Evolutionary conservation across 1,140 invertebrate genomes (phyloP).

Genomic region (Drosophila eugracilis): DNA sequence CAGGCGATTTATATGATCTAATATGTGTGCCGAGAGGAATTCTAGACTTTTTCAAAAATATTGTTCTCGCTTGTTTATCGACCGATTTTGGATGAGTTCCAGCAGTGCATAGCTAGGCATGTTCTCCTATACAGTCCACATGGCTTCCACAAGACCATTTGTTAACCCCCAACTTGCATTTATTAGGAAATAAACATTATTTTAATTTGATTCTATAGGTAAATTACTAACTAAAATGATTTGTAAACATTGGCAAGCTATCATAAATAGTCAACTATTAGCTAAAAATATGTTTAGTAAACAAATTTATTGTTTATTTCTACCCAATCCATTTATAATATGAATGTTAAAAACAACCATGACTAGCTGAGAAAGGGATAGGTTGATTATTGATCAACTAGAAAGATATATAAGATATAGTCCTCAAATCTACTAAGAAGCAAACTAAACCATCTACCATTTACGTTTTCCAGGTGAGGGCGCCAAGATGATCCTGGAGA

Average conservation of each 20-base stretch:
- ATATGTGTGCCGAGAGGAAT: conserved; percentile 45
- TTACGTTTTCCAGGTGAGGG: conserved; percentile 87
- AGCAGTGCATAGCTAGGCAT: conserved; percentile 41
- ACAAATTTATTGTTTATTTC: no score
- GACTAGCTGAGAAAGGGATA: no score
- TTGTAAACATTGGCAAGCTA: no score
- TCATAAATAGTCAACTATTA: no score
- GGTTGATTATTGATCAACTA: no score
- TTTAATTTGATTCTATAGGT: neutral
- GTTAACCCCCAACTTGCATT: conserved; percentile 19
- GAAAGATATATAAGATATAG: no score
- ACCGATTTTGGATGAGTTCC: conserved; percentile 42
- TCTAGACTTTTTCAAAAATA: conserved; percentile 54
- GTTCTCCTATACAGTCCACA: conserved; percentile 15
- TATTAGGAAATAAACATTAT: neutral
- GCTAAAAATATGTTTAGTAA: no score
- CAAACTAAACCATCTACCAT: neutral
- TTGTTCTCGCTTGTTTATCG: conserved; percentile 48
- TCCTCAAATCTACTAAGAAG: no score
- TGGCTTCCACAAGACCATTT: conserved; percentile 34
- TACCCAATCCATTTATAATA: neutral
- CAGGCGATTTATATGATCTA: conserved; percentile 54
- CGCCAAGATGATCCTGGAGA: conserved; percentile 94
- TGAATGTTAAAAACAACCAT: no score
- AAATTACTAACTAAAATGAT: neutral